phyloP scores from a whole-genome alignment of 2,797 vertebrate genomes.

The Vespertilio murinus region DNA sequence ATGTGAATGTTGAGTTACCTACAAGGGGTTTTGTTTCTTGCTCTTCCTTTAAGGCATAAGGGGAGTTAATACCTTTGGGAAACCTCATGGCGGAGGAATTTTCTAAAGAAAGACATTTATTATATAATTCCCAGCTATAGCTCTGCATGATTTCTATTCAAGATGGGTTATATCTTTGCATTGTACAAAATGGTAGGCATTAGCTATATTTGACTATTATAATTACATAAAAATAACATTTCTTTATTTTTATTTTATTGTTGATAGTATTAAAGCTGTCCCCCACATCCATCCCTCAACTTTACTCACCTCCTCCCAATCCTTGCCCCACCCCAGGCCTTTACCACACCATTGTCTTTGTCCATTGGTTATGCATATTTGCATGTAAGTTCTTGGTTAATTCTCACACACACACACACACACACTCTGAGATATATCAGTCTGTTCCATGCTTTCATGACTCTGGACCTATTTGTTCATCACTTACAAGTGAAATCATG shows the following conservation, averaged over 20 bases:
- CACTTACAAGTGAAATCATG: neutral
- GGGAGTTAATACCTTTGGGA: neutral
- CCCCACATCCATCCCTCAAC: neutral
- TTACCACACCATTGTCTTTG: neutral
- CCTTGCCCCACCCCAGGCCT: neutral
- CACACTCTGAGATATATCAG: neutral
- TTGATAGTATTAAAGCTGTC: neutral
- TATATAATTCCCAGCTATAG: neutral
- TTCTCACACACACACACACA: neutral
- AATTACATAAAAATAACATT: constrained; percentile 4
- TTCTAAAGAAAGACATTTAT: neutral
- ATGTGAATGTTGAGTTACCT: neutral
- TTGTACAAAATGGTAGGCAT: neutral
- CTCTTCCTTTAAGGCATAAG: neutral
- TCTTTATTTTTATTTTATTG: neutral
- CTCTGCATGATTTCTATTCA: neutral
- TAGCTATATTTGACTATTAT: neutral
- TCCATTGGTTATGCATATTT: neutral
- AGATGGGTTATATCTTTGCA: neutral
- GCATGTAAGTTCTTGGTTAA: neutral
- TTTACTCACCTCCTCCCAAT: neutral
- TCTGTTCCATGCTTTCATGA: neutral
- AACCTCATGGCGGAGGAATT: neutral
- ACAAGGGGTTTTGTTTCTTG: neutral
- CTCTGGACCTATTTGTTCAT: neutral